A percentile compares a stretch with the other conserved stretches of the same genome.
Evolutionary conservation across 2,797 vertebrate genomes (phyloP).

Genomic region (Eulemur albifrons): DNA sequence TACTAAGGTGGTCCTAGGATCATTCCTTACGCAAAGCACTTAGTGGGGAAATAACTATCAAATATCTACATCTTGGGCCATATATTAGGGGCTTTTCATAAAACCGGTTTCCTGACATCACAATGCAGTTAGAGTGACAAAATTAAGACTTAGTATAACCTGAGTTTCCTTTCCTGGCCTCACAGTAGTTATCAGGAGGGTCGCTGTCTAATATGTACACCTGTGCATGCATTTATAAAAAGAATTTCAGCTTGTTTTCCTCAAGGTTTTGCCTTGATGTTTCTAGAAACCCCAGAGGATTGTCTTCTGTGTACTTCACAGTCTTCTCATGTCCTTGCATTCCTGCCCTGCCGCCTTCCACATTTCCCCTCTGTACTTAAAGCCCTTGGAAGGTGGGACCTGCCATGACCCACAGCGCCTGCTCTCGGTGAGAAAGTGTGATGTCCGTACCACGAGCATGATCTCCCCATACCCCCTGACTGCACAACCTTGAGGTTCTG

Average conservation of each 20-base stretch:
- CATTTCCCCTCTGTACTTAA: background rate
- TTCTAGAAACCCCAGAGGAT: background rate
- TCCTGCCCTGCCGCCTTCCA: background rate
- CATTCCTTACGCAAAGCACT: background rate
- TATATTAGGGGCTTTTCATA: background rate
- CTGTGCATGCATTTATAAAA: background rate
- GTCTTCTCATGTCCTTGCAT: background rate
- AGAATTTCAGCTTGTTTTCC: background rate
- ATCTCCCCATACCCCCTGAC: too few relatives aligned
- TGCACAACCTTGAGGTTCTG: background rate
- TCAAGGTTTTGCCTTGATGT: background rate
- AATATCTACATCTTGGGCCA: background rate
- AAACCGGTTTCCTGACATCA: background rate
- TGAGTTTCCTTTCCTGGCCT: background rate
- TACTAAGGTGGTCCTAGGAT: background rate
- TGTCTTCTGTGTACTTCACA: background rate
- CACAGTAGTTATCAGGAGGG: background rate
- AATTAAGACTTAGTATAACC: background rate
- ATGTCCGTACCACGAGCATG: accelerated
- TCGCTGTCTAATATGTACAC: background rate
- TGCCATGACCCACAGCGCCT: background rate
- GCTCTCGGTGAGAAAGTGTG: background rate
- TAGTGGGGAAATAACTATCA: background rate
- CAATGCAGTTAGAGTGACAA: background rate
- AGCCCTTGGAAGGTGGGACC: background rate